phyloP scores from a whole-genome alignment of 1,140 invertebrate species.

The Spodoptera litura region DNA sequence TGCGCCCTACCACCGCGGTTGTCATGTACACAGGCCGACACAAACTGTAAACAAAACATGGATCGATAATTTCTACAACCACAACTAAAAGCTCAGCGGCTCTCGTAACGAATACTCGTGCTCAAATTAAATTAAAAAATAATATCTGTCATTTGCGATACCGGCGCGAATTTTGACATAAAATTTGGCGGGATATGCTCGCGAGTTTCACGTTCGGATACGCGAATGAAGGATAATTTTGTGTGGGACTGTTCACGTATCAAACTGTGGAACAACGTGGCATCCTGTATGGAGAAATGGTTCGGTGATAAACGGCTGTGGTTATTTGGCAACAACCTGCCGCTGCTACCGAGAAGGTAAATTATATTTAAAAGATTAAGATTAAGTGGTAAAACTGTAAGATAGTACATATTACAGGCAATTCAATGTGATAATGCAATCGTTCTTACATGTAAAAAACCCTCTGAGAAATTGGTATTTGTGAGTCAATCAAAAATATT shows the following conservation, averaged over 20 bases:
- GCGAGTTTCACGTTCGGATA: slow-evolving; percentile 55
- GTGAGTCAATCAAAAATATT: too few relatives aligned
- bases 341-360: slow-evolving; percentile 92
- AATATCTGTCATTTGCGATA: slow-evolving; percentile 45
- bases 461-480: too few relatives aligned
- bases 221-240: slow-evolving; percentile 75
- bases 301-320: slow-evolving; percentile 94
- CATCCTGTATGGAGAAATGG: slow-evolving; percentile 94
- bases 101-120: slow-evolving; percentile 63
- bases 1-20: slow-evolving; percentile 77
- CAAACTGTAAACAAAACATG: slow-evolving; percentile 83
- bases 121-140: slow-evolving; percentile 31
- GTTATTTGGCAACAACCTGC: slow-evolving; percentile 94
- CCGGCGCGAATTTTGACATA: slow-evolving; percentile 54
- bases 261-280: slow-evolving; percentile 82
- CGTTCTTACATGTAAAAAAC: too few relatives aligned
- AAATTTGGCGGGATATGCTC: slow-evolving; percentile 72
- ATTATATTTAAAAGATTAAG: neutral
- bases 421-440: too few relatives aligned
- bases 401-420: too few relatives aligned
- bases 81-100: slow-evolving; percentile 70
- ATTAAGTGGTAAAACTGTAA: too few relatives aligned
- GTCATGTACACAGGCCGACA: slow-evolving; percentile 82
- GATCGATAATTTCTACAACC: slow-evolving; percentile 79
- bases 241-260: slow-evolving; percentile 59